Percentiles rank a stretch among this genome's conserved stretches.
These are phyloP conservation scores for Indicator indicator DNA, from an alignment of 2,113 vertebrate genomes.

Conservation along the genomic window DNA sequence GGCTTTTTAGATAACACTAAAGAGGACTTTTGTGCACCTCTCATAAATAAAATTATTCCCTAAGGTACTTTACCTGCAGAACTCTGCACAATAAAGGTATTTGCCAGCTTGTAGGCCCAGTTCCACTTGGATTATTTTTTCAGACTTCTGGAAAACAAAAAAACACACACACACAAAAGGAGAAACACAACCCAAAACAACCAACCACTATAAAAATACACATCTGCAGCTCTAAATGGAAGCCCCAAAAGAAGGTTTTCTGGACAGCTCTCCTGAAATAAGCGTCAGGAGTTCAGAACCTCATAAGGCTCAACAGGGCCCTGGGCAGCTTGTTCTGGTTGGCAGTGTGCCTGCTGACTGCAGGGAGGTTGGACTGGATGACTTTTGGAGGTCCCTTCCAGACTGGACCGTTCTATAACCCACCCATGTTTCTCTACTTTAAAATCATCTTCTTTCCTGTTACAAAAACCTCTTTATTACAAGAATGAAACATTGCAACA, in stretches of 20 bases:
- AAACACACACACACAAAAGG: no score
- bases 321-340: no score
- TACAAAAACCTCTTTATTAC: conserved; percentile 50
- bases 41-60: not conserved
- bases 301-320: no score
- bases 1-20: not conserved
- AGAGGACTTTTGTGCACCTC: not conserved
- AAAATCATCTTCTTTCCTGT: not conserved
- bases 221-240: not conserved
- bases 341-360: no score
- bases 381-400: no score
- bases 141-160: not conserved
- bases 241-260: not conserved
- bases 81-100: not conserved
- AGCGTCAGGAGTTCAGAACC: not conserved
- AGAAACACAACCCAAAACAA: not conserved
- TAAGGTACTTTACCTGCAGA: not conserved
- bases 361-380: no score
- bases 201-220: not conserved
- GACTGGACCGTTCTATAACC: not conserved
- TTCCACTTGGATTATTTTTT: not conserved
- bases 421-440: not conserved
- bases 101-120: not conserved
- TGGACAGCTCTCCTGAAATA: not conserved
- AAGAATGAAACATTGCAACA: conserved; percentile 66